phyloP scores from a whole-genome alignment of 2,888 invertebrate genomes.

The Tanytarsus gracilentus region DNA sequence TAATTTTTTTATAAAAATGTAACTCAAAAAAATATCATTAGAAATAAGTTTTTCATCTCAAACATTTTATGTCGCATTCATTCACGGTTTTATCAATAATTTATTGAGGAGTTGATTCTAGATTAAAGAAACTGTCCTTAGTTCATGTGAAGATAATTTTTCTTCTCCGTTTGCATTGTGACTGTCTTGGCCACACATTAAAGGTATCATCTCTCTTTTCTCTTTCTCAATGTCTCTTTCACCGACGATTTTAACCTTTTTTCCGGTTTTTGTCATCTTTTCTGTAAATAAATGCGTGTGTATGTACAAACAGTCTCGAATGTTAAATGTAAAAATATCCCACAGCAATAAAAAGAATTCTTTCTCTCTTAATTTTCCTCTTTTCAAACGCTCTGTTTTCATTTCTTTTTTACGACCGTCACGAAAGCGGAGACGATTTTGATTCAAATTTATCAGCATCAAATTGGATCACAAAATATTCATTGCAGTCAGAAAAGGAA shows the following conservation, averaged over 20 bases:
- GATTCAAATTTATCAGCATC: constrained; percentile 20
- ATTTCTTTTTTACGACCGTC: not conserved
- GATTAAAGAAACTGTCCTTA: constrained; percentile 6
- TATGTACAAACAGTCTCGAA: too few species aligned
- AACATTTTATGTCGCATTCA: not conserved
- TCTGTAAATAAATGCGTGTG: not conserved
- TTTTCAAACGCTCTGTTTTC: not conserved
- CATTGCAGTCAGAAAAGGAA: not conserved
- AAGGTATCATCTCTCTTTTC: not conserved
- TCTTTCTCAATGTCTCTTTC: constrained; percentile 7
- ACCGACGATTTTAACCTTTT: not conserved
- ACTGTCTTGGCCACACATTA: constrained; percentile 1
- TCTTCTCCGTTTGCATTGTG: not conserved
- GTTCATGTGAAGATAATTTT: constrained; percentile 1
- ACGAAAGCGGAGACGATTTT: not conserved
- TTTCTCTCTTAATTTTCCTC: not conserved
- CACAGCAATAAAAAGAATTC: too few species aligned
- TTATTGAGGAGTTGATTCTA: constrained; percentile 20
- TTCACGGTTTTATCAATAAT: constrained; percentile 20
- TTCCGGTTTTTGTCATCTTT: not conserved
- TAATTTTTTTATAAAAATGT: too few species aligned
- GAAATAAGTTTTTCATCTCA: too few species aligned
- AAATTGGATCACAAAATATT: not conserved
- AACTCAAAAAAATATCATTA: too few species aligned
- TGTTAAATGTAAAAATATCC: too few species aligned